Conservation (phyloP, 1,140 invertebrate species). For the Hycleus phaleratus region DNA sequence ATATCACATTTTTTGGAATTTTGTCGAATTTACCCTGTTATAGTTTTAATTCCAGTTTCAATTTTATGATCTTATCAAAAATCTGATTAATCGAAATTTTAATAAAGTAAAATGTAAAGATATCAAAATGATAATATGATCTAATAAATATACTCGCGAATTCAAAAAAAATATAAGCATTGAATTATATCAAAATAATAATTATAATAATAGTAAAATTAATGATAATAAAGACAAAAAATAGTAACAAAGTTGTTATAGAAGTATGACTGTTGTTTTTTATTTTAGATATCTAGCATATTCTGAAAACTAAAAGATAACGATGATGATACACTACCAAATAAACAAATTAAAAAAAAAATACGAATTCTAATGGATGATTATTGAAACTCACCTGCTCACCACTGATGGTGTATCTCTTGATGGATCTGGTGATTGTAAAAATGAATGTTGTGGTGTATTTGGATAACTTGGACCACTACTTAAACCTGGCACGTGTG, state of each 20-base stretch:
- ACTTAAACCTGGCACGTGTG: slow-evolving; percentile 70
- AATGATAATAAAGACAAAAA: background rate
- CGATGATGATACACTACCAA: background rate
- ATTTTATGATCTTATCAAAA: background rate
- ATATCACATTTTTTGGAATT: too few relatives aligned
- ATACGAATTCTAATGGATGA: background rate
- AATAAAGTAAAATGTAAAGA: too few relatives aligned
- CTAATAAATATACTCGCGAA: background rate
- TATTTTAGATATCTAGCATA: slow-evolving; percentile 33
- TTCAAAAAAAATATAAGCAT: background rate
- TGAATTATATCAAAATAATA: background rate
- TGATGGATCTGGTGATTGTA: slow-evolving; percentile 60
- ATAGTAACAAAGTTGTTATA: background rate
- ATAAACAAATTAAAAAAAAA: slow-evolving; percentile 2
- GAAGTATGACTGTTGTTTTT: background rate
- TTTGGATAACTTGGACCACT: slow-evolving; percentile 51
- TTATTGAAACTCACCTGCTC: slow-evolving; percentile 46
- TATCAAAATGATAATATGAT: background rate
- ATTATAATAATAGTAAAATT: background rate
- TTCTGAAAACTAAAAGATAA: slow-evolving; percentile 34
- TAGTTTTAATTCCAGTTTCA: too few relatives aligned
- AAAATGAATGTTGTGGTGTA: slow-evolving; percentile 53
- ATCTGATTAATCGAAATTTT: background rate
- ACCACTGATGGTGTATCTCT: slow-evolving; percentile 62
- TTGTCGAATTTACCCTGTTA: too few relatives aligned